Percentiles rank a stretch among this genome's conserved stretches.
Conservation (phyloP, 1,140 invertebrate species). For the Neodiprion fabricii region DNA sequence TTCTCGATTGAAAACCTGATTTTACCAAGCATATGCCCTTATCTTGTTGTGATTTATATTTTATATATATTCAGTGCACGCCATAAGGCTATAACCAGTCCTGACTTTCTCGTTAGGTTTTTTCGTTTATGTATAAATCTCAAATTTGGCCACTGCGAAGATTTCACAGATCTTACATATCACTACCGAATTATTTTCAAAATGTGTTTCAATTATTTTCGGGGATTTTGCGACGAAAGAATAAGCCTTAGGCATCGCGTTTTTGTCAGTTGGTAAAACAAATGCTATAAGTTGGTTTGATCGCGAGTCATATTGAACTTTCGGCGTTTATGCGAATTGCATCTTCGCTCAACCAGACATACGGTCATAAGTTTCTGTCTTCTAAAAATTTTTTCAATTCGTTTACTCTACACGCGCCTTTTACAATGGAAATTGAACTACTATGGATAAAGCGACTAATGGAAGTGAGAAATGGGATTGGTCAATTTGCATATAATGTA, state of each 20-base stretch:
- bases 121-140: too few relatives aligned
- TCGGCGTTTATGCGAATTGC: slow-evolving; percentile 1
- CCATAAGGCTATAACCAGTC: too few relatives aligned
- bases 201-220: slow-evolving; percentile 16
- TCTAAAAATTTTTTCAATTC: slow-evolving; percentile 15
- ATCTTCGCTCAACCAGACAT: slow-evolving; percentile 1
- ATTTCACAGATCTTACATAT: not conserved
- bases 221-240: slow-evolving; percentile 19
- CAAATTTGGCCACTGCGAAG: too few relatives aligned
- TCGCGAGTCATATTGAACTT: slow-evolving; percentile 15
- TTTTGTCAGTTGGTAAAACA: slow-evolving; percentile 14
- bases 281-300: slow-evolving; percentile 19
- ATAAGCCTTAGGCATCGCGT: slow-evolving; percentile 19
- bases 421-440: not conserved
- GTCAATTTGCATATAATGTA: slow-evolving; percentile 12
- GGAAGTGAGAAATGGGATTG: slow-evolving; percentile 1
- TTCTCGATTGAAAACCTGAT: too few relatives aligned
- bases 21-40: too few relatives aligned
- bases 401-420: slow-evolving; percentile 17
- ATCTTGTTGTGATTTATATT: too few relatives aligned
- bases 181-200: slow-evolving; percentile 13
- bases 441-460: slow-evolving; percentile 11
- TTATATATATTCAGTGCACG: too few relatives aligned
- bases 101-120: too few relatives aligned
- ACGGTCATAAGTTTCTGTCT: not conserved